These are phyloP conservation scores for Tetraneura akinire DNA, from an alignment of 1,140 invertebrate species.

Conservation along the genomic window DNA sequence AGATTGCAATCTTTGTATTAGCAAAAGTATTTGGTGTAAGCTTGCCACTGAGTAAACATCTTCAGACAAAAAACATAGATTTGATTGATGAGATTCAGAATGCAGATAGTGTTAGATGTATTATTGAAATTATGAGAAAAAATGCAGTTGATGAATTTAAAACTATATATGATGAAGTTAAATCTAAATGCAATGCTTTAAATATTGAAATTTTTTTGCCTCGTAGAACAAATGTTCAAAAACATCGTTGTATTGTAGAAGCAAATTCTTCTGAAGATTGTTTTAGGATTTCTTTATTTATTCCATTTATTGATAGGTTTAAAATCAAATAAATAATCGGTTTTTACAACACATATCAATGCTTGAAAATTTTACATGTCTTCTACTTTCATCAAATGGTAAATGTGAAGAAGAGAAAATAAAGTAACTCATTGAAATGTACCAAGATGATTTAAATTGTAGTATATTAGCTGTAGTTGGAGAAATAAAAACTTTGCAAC, in stretches of 20 bases:
- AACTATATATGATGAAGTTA: slow-evolving; percentile 6
- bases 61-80: neutral
- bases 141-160: neutral
- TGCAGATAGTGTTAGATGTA: neutral
- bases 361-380: no score
- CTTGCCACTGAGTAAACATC: slow-evolving; percentile 3
- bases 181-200: neutral
- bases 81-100: neutral
- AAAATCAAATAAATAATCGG: no score
- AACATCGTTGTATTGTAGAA: slow-evolving; percentile 4
- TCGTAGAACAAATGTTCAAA: neutral
- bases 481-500: no score
- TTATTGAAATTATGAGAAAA: slow-evolving; percentile 1
- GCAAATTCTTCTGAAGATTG: slow-evolving; percentile 12
- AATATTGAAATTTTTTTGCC: slow-evolving; percentile 14
- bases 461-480: no score
- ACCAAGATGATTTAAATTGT: no score
- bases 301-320: no score
- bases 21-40: slow-evolving; percentile 8
- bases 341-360: no score
- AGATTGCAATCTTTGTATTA: neutral
- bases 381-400: no score
- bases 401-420: no score
- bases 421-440: no score
- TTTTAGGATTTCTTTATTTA: no score